phyloP scores from a whole-genome alignment of 2,113 vertebrate species.

The Leucosticte australis region DNA sequence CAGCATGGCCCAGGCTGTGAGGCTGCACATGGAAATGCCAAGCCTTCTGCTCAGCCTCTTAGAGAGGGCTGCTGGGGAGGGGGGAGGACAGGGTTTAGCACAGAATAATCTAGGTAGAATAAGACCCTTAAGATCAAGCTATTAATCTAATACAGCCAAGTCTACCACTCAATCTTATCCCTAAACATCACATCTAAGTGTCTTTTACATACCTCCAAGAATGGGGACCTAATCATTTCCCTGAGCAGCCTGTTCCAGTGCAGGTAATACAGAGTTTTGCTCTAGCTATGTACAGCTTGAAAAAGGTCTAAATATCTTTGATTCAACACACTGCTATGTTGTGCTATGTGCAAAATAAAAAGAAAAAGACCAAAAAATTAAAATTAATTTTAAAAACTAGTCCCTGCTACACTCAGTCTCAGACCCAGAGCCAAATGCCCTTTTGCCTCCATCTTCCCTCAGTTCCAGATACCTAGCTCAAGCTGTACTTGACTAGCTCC shows the following conservation, averaged over 20 bases:
- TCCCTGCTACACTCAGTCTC: background rate
- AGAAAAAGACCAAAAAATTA: background rate
- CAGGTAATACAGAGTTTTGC: background rate
- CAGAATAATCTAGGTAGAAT: background rate
- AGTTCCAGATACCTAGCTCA: background rate
- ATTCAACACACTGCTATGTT: background rate
- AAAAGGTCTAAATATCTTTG: background rate
- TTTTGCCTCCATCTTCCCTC: background rate
- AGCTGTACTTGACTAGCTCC: background rate
- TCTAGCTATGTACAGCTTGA: background rate
- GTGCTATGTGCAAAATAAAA: background rate
- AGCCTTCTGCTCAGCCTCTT: background rate
- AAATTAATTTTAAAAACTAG: background rate
- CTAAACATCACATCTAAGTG: background rate
- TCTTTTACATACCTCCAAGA: background rate
- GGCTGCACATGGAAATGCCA: background rate
- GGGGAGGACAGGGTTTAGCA: background rate
- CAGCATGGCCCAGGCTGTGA: background rate
- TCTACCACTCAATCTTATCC: background rate
- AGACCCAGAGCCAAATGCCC: background rate
- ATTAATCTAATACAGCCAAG: background rate
- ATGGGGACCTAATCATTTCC: background rate
- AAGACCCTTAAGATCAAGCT: background rate
- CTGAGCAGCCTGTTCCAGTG: background rate
- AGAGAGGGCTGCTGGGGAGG: background rate